phyloP scores from a whole-genome alignment of 2,888 invertebrate species.

The Dendrolimus houi region DNA sequence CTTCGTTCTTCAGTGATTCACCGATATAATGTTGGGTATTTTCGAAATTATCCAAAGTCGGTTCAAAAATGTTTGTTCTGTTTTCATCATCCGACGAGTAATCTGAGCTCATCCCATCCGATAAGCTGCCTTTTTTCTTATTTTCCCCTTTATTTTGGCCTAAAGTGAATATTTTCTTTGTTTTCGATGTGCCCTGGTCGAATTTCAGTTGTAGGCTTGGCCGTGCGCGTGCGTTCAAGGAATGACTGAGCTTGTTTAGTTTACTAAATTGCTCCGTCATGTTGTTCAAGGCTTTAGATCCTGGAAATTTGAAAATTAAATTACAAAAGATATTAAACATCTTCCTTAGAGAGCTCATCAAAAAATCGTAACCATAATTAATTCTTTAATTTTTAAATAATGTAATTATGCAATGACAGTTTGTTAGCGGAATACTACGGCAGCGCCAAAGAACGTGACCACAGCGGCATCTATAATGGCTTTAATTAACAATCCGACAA shows the following conservation, averaged over 20 bases:
- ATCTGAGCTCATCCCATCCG: constrained; percentile 78
- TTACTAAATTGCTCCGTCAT: constrained; percentile 92
- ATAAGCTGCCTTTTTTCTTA: constrained; percentile 80
- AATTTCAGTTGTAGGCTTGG: constrained; percentile 67
- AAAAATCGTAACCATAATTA: no score
- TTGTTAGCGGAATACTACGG: no score
- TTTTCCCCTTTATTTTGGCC: constrained; percentile 55
- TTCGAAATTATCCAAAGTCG: constrained; percentile 67
- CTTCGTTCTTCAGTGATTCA: constrained; percentile 35
- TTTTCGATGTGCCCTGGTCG: constrained; percentile 54
- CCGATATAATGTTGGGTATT: constrained; percentile 69
- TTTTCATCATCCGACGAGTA: constrained; percentile 73
- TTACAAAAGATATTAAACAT: no score
- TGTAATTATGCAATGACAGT: no score
- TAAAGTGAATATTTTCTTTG: constrained; percentile 71
- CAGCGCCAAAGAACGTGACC: no score
- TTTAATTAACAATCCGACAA: no score
- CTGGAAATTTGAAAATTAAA: constrained; percentile 48
- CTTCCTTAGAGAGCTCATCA: no score
- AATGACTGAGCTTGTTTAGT: constrained; percentile 83
- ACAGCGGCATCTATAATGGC: no score
- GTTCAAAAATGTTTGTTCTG: constrained; percentile 66
- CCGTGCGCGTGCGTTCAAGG: constrained; percentile 76
- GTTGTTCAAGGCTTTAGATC: constrained; percentile 90
- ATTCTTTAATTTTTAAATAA: no score